These are phyloP conservation scores for Mesitornis unicolor DNA, from an alignment of 2,113 vertebrate genomes.

Conservation along the genomic window DNA sequence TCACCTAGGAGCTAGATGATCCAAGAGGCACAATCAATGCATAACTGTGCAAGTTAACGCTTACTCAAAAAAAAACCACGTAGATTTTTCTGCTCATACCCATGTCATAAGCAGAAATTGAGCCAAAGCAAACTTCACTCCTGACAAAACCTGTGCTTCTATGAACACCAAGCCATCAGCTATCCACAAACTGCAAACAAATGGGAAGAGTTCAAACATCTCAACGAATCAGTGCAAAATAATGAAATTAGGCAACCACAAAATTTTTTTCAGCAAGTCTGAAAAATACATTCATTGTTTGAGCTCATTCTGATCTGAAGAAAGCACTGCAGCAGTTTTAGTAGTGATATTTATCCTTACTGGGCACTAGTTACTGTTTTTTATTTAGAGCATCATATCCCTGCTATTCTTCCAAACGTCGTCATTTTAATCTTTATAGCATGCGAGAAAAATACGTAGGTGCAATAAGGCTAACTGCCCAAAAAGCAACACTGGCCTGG, in stretches of 20 bases:
- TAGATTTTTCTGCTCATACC: not conserved
- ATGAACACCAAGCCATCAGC: not conserved
- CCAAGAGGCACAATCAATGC: fast-evolving
- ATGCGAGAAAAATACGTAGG: not conserved
- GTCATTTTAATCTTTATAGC: not conserved
- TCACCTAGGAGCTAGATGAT: not conserved
- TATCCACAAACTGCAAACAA: not conserved
- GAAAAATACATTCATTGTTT: not conserved
- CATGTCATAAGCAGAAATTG: not conserved
- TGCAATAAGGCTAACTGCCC: not conserved
- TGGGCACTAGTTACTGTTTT: not conserved
- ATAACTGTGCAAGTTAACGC: not conserved
- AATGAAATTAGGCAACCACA: not conserved
- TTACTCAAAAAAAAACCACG: not conserved
- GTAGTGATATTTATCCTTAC: not conserved
- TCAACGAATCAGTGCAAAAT: not conserved
- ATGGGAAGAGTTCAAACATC: not conserved
- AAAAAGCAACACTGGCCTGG: not conserved
- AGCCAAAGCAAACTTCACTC: not conserved
- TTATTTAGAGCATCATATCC: not conserved
- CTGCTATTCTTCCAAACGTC: not conserved
- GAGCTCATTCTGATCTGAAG: not conserved
- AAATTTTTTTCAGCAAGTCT: not conserved
- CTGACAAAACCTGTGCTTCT: not conserved
- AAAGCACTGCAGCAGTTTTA: not conserved